Conservation (phyloP, 2,113 vertebrate species). For the Poecilia latipinna region DNA sequence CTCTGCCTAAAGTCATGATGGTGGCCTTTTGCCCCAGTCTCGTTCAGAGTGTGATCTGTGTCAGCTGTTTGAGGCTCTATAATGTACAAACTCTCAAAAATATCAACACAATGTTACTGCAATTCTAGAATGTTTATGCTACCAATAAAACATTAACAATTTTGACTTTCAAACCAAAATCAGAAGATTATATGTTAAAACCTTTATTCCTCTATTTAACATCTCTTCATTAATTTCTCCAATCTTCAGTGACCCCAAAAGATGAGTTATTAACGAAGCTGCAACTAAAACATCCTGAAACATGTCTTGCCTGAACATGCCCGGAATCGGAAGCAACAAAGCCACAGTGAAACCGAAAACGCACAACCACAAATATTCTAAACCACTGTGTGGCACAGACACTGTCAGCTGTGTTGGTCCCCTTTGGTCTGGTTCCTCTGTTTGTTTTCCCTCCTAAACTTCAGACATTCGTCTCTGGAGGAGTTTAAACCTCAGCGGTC, state of each 20-base stretch:
- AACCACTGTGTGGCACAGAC: not conserved
- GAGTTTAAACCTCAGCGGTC: constrained; percentile 6
- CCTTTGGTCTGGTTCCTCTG: not conserved
- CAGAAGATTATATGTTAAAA: no score
- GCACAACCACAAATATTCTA: not conserved
- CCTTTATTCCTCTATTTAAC: no score
- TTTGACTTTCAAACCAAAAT: no score
- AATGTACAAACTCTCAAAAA: no score
- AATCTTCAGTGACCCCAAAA: no score
- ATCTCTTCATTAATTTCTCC: not conserved
- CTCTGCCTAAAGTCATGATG: not conserved
- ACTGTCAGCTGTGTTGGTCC: not conserved
- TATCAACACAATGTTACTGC: no score
- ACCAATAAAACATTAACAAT: no score
- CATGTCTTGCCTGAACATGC: not conserved
- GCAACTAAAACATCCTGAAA: no score
- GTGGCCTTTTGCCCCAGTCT: no score
- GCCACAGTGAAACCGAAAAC: not conserved
- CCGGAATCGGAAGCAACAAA: not conserved
- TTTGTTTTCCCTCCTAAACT: constrained; percentile 33
- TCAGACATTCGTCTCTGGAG: constrained; percentile 25
- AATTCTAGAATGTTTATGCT: no score
- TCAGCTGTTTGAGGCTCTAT: no score
- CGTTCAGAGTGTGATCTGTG: no score
- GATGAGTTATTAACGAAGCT: not conserved